Conservation (phyloP, 1,140 invertebrate species). For the Platyscapa corneri region DNA sequence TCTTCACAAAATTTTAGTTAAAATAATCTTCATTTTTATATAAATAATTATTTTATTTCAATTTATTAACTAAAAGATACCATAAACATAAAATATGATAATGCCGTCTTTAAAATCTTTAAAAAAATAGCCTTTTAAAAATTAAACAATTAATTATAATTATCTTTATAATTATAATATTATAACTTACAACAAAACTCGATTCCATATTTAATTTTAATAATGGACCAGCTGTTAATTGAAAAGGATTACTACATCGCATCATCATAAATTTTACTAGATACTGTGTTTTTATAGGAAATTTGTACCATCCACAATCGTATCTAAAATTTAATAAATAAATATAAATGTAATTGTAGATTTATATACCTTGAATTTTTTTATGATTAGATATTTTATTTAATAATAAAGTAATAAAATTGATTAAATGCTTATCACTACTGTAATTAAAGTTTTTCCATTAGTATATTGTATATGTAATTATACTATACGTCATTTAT, state of each 20-base stretch:
- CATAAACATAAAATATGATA: conserved; percentile 31
- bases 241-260: neutral
- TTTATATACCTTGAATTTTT: too few species aligned
- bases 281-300: conserved; percentile 9
- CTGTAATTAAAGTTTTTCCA: too few species aligned
- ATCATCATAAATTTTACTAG: conserved; percentile 26
- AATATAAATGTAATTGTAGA: too few species aligned
- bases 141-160: neutral
- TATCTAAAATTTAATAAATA: conserved; percentile 25
- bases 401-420: too few species aligned
- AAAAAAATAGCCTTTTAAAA: neutral
- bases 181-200: neutral
- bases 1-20: neutral
- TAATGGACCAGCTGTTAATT: conserved; percentile 28
- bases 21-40: neutral
- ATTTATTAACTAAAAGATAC: neutral
- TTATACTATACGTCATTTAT: too few species aligned
- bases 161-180: neutral
- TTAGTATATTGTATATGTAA: too few species aligned
- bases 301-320: conserved; percentile 26
- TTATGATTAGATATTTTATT: too few species aligned
- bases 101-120: conserved; percentile 10
- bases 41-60: too few species aligned
- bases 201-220: conserved; percentile 22
- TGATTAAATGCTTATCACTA: too few species aligned